These are phyloP conservation scores for Sylvilagus floridanus DNA, from an alignment of 2,797 vertebrate genomes.

Conservation along the genomic window DNA sequence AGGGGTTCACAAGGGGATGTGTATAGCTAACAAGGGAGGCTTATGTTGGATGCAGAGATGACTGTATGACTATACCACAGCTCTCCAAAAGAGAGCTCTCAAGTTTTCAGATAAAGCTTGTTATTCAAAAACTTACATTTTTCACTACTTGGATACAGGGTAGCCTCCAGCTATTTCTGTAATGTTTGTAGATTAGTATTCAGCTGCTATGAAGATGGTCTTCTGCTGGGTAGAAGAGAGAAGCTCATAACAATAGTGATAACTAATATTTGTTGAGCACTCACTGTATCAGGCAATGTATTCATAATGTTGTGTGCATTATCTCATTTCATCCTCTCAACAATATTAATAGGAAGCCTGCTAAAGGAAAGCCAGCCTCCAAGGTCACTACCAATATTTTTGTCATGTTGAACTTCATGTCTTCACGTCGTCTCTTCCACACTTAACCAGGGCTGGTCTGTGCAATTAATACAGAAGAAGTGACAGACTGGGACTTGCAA, in stretches of 20 bases:
- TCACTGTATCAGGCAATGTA: not conserved
- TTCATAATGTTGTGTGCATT: not conserved
- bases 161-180: not conserved
- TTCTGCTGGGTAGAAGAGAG: not conserved
- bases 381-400: not conserved
- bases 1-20: too few species aligned
- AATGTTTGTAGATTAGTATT: not conserved
- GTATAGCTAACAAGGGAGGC: not conserved
- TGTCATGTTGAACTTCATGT: not conserved
- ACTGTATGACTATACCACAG: not conserved
- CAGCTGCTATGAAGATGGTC: not conserved
- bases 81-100: not conserved
- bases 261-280: not conserved
- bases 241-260: not conserved
- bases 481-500: not conserved
- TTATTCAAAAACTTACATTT: not conserved
- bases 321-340: not conserved
- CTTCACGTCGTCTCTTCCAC: not conserved
- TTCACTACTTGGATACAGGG: not conserved
- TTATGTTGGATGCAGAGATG: not conserved
- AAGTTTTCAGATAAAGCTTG: not conserved
- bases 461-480: not conserved
- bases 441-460: not conserved
- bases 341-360: not conserved
- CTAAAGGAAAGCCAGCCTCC: not conserved